Evolutionary conservation across 1,140 invertebrate species (phyloP).

Genomic region (Ceratoteleas bidentatus): DNA sequence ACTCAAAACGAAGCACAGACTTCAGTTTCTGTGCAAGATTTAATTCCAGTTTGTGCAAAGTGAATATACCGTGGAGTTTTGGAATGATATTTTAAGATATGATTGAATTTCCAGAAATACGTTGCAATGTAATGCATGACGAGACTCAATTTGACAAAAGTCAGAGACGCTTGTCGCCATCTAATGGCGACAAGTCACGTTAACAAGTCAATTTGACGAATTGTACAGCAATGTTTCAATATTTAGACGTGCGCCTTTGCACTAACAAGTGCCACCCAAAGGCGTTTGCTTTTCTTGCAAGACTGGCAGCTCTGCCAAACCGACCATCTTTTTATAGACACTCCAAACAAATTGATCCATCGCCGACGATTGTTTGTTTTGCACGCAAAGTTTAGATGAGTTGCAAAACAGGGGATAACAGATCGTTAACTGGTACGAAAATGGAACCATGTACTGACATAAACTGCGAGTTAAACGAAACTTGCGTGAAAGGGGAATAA

Average conservation of each 20-base stretch:
- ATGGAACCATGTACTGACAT: too few relatives aligned
- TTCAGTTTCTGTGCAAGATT: too few relatives aligned
- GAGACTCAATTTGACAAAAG: not conserved
- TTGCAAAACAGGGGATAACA: too few relatives aligned
- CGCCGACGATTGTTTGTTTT: constrained; percentile 2
- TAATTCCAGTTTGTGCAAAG: too few relatives aligned
- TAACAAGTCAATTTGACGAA: constrained; percentile 2
- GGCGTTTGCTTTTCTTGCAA: not conserved
- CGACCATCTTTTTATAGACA: constrained; percentile 24
- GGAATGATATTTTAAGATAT: too few relatives aligned
- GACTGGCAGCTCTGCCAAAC: not conserved
- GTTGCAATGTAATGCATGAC: not conserved
- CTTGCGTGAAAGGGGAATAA: too few relatives aligned
- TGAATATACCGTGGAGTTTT: too few relatives aligned
- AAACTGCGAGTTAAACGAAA: too few relatives aligned
- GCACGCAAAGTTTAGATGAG: constrained; percentile 5
- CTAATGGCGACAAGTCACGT: too few relatives aligned
- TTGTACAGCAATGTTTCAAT: constrained; percentile 1
- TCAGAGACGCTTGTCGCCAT: not conserved
- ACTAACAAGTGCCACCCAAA: constrained; percentile 20
- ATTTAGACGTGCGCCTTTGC: constrained; percentile 5
- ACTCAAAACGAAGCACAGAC: too few relatives aligned
- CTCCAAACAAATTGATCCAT: constrained; percentile 20
- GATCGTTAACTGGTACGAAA: too few relatives aligned
- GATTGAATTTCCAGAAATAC: too few relatives aligned